Evolutionary conservation across 2,113 vertebrate species (phyloP), one percentile per base, ranked within the genome.

Genomic region (Ctenomys sociabilis): DNA sequence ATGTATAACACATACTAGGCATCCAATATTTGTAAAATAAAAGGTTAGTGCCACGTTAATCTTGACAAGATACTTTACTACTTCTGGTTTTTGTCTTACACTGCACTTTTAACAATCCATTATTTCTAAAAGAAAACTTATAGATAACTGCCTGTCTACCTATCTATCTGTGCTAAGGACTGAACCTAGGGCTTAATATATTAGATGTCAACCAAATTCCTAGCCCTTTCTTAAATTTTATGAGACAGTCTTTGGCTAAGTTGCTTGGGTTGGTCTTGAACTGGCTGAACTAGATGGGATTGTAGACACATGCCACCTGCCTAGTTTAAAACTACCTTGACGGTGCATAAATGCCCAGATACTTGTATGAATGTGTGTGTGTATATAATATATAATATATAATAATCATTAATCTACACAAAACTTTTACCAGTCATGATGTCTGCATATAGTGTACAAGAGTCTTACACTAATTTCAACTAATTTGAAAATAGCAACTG

Each of bases 21-120:
- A 89, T 66, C 73, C 40, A 95, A 49, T 66, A 91, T 86, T 68
- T 83, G 32, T 75, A 93, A 93, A 93, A 45, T 63, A 95, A 93
- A 88, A 78, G n/a, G 49, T 68, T 40, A 17, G 37, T 9, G 81
- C 72, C 22, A 73, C 54, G 17, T 19, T 92, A 82, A 63, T 2
- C 30, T 57, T 28, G 37, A 86, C 9, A 78, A 92, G 70, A 75
- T 87, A 45, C 17, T 73, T 93, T 89, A 61, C 24, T 54, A 84
- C 14, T 70, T 90, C 64, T 61, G 10, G 82, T 80, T 73, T 87
- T 81, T 5, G 17, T 70, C 43, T 85, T 81, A 52, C 7, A 93
- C 4, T 52, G 1, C 0, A 95, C 3, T 94, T 6, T 49, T 94
- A 73, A 70, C 73, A 85, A 17, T 19, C 64, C 32, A 93, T 84